Evolutionary conservation across 2,888 invertebrate genomes (phyloP), one percentile per base, ranked within the genome.

Genomic region (Catocala nupta): DNA sequence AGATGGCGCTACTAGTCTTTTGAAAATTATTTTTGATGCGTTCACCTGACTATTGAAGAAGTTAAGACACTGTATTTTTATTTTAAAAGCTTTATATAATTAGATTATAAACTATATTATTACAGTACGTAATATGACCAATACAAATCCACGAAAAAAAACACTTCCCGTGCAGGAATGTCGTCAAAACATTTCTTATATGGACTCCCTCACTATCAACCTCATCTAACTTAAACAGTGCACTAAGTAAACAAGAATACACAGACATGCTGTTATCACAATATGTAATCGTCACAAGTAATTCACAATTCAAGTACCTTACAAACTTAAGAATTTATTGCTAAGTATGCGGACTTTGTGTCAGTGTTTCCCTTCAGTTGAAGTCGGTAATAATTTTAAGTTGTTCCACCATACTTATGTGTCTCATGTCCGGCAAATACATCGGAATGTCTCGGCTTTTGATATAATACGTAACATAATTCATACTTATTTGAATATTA

Each of bases 391-490:
- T 60, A 57, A 57, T 43, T 65, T 59, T 43, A 51, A 55, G 48
- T 53, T 56, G 56, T 49, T 49, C 55, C 49, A 50, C 39, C 60
- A 56, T 57, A 65, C 55, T 64, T 55, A 34, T 36, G 64, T 49
- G 51, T 52, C 52, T 52, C 47, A 63, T 64, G 64, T 63, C 58
- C 63, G 63, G 63, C 55, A 55, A 64, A 52, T 59, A 64, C 63
- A 59, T 55, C 36, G 63, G 63, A 59, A 64, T 59, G 63, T 64
- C 55, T 42, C 45, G 13, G 33, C 54, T 50, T 51, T 54, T 25
- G 36, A 58, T 55, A 53, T 53, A 44, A 55, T 60, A 63, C 13
- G 51, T 49, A 59, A 52, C 59, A 59, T 64, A 55, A 55, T 44
- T 63, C 55, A 59, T 59, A 63, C 59, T 59, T 59, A 64, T 59